Conservation (phyloP, 2,113 vertebrate species). For the Dissostichus mawsoni region DNA sequence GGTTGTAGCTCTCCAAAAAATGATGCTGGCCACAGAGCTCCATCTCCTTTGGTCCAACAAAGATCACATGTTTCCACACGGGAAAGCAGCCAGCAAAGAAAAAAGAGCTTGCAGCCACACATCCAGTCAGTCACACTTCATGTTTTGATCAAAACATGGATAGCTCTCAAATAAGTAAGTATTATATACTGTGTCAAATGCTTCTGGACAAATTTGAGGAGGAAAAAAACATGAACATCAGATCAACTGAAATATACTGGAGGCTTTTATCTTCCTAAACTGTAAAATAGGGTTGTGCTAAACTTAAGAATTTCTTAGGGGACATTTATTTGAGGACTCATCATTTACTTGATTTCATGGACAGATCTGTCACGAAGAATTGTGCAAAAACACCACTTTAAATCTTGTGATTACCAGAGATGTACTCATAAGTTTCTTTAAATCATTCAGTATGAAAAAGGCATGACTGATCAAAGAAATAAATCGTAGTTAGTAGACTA, state of each 20-base stretch:
- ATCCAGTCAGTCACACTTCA: slow-evolving; percentile 23
- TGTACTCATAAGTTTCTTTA: no score
- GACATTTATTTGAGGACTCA: no score
- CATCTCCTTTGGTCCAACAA: slow-evolving; percentile 19
- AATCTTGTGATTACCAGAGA: no score
- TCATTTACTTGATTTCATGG: no score
- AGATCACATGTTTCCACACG: slow-evolving; percentile 39
- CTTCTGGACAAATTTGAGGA: slow-evolving; percentile 8
- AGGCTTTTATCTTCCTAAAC: slow-evolving; percentile 25
- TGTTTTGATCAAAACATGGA: slow-evolving; percentile 27
- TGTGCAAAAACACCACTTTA: no score
- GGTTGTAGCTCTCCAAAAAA: slow-evolving; percentile 34
- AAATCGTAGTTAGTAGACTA: no score
- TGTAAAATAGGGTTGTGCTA: neutral
- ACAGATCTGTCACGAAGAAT: no score
- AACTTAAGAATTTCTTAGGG: no score
- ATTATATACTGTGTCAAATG: neutral
- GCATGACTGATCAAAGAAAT: no score
- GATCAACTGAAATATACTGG: neutral
- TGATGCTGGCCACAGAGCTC: slow-evolving; percentile 37
- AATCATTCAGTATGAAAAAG: no score
- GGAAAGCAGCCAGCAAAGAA: slow-evolving; percentile 25
- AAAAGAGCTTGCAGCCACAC: slow-evolving; percentile 9
- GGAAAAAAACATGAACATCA: neutral
- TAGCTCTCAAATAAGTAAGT: slow-evolving; percentile 3